These are phyloP conservation scores for Alexandromys fortis DNA, from an alignment of 2,113 vertebrate genomes.

Conservation along the genomic window DNA sequence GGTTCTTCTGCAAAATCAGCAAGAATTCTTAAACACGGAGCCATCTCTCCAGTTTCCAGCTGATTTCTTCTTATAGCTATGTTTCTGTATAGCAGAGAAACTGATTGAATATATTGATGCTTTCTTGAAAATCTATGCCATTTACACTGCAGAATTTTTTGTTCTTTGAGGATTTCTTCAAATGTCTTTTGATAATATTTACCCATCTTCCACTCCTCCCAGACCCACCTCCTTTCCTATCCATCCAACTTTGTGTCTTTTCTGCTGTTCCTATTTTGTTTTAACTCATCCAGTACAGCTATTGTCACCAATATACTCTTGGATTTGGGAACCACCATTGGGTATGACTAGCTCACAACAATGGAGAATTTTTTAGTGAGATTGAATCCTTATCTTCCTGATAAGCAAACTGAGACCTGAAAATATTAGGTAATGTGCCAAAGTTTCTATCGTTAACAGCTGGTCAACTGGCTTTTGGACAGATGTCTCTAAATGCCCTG, in stretches of 20 bases:
- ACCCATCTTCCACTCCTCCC: not conserved
- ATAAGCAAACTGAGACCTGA: not conserved
- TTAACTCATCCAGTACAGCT: not conserved
- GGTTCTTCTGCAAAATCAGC: not conserved
- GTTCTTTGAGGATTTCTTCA: not conserved
- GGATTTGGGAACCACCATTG: not conserved
- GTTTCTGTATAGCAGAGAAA: slow-evolving; percentile 19
- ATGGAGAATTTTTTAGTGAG: not conserved
- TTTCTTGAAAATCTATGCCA: not conserved
- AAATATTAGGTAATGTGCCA: not conserved
- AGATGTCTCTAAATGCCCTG: not conserved
- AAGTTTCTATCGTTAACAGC: not conserved
- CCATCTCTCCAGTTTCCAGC: not conserved
- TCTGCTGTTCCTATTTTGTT: not conserved
- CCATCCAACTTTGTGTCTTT: not conserved
- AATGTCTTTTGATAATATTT: not conserved
- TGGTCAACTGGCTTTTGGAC: not conserved
- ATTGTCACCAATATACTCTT: too few species aligned
- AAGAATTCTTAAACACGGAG: not conserved
- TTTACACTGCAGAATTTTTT: not conserved
- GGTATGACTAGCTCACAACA: not conserved
- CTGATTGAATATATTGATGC: not conserved
- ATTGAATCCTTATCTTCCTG: not conserved
- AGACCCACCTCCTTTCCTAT: not conserved
- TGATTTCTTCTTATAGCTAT: not conserved